Percentiles rank a stretch among this genome's conserved stretches.
phyloP scores from a whole-genome alignment of 2,113 vertebrate genomes.

The Phycodurus eques region DNA sequence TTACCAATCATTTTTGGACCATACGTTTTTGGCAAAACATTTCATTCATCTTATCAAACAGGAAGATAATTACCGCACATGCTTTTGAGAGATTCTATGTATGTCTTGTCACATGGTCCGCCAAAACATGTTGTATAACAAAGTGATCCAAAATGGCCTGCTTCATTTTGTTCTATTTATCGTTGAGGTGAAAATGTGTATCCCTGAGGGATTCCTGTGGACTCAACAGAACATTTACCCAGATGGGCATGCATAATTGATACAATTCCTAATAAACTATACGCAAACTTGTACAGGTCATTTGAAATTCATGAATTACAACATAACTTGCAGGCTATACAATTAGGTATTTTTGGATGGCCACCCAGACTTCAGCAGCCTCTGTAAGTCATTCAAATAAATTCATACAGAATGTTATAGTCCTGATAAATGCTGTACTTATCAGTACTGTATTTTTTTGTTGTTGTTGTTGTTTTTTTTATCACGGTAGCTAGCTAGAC shows the following conservation, averaged over 20 bases:
- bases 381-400: not conserved
- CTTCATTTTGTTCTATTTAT: not conserved
- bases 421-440: not conserved
- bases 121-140: not conserved
- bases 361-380: not conserved
- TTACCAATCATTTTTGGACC: not conserved
- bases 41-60: not conserved
- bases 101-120: not conserved
- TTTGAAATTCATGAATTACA: not conserved
- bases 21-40: not conserved
- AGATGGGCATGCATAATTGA: not conserved
- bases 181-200: not conserved
- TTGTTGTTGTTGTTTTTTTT: not conserved
- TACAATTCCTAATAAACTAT: not conserved
- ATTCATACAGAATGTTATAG: not conserved
- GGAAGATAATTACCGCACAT: not conserved
- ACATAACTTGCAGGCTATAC: not conserved
- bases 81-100: not conserved
- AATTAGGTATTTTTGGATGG: not conserved
- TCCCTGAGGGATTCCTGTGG: not conserved
- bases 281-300: not conserved
- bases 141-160: not conserved
- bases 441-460: not conserved
- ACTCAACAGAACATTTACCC: not conserved
- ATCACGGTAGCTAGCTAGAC: not conserved